Evolutionary conservation across 1,140 invertebrate genomes (phyloP), one percentile per base, ranked within the genome.

Genomic region (Camponotus floridanus): DNA sequence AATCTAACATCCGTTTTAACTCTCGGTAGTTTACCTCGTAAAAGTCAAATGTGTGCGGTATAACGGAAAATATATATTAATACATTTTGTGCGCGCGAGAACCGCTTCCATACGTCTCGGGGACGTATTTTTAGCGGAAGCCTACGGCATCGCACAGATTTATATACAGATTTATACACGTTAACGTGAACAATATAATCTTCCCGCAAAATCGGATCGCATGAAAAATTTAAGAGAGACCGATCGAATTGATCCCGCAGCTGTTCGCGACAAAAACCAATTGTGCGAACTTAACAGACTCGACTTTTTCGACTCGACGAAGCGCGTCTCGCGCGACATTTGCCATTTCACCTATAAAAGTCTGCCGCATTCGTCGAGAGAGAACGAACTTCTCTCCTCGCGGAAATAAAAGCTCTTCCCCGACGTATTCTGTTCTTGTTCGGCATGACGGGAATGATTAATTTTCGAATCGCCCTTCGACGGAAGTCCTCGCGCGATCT

Each of bases 71-170:
- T 21, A 59, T 59, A 42, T 59, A 73, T 78, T 48, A 78, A 36
- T 13, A n/a, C n/a, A n/a, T 74, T 51, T 51, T 51, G 4, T 5
- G 48, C 15, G 48, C 39, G 18, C 36, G 15, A 61, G 21, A 51
- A 18, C 26, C n/a, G 13, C n/a, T 61, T 74, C 51, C 5, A 33
- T 5, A 15, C 48, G 36, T 21, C 15, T 33, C 39, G 42, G 8
- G 21, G 79, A 83, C 39, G 79, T 83, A 83, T 83, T 83, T 83
- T 83, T 83, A 74, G 55, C 79, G 68, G n/a, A 61, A 48, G 39
- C 42, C 39, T 45, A 73, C 18, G 55, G 11, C n/a, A 9, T 18
- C 61, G 7, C 51, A 6, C 18, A 4, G 18, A 74, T 62, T 39
- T 65, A 61, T 36, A 36, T 5, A 36, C 36, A 5, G n/a, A n/a